Percentiles rank a stretch among this genome's conserved stretches.
These are phyloP conservation scores for Centropus unirufus DNA, from an alignment of 2,113 vertebrate genomes.

Conservation along the genomic window DNA sequence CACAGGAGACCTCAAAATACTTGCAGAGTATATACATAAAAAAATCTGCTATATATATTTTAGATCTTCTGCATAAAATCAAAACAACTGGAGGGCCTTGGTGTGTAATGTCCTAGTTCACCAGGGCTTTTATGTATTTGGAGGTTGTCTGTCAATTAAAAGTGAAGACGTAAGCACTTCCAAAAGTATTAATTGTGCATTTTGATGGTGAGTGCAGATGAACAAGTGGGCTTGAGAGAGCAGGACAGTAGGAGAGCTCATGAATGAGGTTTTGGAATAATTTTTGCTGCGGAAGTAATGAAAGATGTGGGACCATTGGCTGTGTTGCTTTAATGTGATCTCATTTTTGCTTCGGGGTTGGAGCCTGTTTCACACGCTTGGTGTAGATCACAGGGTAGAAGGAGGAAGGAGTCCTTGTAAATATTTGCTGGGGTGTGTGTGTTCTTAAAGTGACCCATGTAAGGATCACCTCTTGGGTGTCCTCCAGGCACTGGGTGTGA, in stretches of 20 bases:
- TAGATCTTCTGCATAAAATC: neutral
- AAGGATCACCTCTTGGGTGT: neutral
- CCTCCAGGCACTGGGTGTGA: neutral
- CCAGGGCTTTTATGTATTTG: neutral
- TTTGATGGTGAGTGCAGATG: neutral
- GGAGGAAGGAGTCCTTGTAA: neutral
- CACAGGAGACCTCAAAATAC: conserved; percentile 3
- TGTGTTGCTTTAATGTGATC: neutral
- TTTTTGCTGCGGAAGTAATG: neutral
- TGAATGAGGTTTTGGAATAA: neutral
- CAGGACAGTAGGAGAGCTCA: neutral
- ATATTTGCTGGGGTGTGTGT: neutral
- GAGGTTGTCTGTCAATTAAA: neutral
- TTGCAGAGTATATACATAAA: neutral
- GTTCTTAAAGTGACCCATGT: neutral
- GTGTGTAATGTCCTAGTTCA: neutral
- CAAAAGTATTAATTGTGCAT: neutral
- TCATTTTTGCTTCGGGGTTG: neutral
- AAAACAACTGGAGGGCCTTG: neutral
- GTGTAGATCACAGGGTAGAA: neutral
- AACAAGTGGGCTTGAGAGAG: neutral
- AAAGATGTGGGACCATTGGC: neutral
- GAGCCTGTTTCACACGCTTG: neutral
- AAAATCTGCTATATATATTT: neutral
- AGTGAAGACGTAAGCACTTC: neutral